These are phyloP conservation scores for Ophion costatus DNA, from an alignment of 2,888 invertebrate species.

Conservation along the genomic window DNA sequence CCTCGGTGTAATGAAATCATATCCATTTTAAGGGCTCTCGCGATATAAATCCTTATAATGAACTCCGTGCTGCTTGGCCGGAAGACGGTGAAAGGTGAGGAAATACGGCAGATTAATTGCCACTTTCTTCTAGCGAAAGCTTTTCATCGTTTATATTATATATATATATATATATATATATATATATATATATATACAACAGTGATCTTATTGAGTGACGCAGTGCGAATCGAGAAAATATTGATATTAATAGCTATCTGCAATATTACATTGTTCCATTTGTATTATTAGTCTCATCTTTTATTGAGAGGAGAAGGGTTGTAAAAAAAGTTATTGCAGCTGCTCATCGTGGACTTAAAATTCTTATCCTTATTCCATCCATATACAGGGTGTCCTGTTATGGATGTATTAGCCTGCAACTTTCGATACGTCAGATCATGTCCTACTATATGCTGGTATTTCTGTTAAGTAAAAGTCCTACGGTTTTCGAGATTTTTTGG, in stretches of 20 bases:
- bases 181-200: background rate
- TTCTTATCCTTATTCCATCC: background rate
- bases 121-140: slow-evolving; percentile 31
- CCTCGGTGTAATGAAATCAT: slow-evolving; percentile 47
- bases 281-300: slow-evolving; percentile 1
- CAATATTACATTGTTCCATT: slow-evolving; percentile 5
- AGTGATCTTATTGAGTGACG: background rate
- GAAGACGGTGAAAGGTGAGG: slow-evolving; percentile 62
- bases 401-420: no score
- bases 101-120: slow-evolving; percentile 58
- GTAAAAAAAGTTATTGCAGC: background rate
- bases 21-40: slow-evolving; percentile 47
- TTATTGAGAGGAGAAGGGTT: background rate
- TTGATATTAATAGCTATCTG: no score
- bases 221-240: background rate
- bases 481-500: no score
- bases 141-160: slow-evolving; percentile 11
- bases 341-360: background rate
- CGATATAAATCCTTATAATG: slow-evolving; percentile 73
- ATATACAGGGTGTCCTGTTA: no score
- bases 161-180: background rate
- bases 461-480: no score
- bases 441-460: no score
- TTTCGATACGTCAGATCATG: no score
- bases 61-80: slow-evolving; percentile 59